Base-by-base conservation (phyloP, 1,140 invertebrate species). In the Tribolium castaneum region DNA sequence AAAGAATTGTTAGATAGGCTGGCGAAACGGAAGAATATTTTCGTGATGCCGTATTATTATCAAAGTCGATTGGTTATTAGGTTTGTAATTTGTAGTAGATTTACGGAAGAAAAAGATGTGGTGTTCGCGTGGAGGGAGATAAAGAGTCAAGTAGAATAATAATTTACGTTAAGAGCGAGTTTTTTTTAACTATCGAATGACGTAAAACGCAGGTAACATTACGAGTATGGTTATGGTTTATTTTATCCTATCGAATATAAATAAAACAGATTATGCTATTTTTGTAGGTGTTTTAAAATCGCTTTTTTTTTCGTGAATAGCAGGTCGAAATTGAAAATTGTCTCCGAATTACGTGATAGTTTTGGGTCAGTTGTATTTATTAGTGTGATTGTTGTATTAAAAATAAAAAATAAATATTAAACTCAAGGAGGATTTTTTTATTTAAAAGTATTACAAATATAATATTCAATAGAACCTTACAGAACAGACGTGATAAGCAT, bases 111-210 rank as follows among this genome's bases (percentile, higher is more conserved):
- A 25, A 86, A 90, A 25, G 96, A 99, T 84, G 90, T 99, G 39
- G 86, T 92, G 2, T 94, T 90, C 80, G 94, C 95, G 2, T 98
- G 95, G 94, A 90, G 92, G 35, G 94, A 96, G 85, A 95, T 97
- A 9, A 34, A 62, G n/a, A 54, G n/a, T 39, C 50, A 56, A 56
- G 16, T 19, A 19, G 16, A 1, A 19, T 19, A 1, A 19, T 19
- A 1, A 19, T 19, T 19, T 19, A 19, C 16, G 16, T 19, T 19
- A 2, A 19, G 16, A 19, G 2, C 16, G 16, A 19, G 16, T 19
- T 1, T 19, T 19, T 19, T 19, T n/a, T n/a, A n/a, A n/a, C n/a
- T n/a, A n/a, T n/a, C n/a, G n/a, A n/a, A n/a, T n/a, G n/a, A n/a
- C n/a, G n/a, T n/a, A n/a, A n/a, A n/a, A n/a, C n/a, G n/a, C n/a